phyloP scores from a whole-genome alignment of 2,888 invertebrate species.

The Stenodema calcarata region DNA sequence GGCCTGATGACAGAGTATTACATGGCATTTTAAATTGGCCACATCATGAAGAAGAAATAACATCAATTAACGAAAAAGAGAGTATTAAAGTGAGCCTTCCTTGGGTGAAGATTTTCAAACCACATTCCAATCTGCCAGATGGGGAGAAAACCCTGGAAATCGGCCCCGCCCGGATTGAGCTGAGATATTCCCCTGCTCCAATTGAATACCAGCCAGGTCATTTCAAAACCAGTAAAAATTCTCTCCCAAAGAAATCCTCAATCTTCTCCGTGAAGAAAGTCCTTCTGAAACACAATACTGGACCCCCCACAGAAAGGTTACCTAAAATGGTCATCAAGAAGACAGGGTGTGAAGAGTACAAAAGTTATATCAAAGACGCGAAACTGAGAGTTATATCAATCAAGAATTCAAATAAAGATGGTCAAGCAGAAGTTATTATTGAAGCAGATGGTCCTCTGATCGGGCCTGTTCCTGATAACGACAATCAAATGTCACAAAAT shows the following conservation, averaged over 20 bases:
- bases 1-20: conserved; percentile 24
- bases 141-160: conserved; percentile 44
- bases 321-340: conserved; percentile 54
- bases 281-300: conserved; percentile 46
- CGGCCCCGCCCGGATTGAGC: conserved; percentile 50
- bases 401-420: conserved; percentile 34
- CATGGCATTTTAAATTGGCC: conserved; percentile 43
- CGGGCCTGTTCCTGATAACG: background rate
- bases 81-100: conserved; percentile 51
- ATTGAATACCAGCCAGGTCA: conserved; percentile 13
- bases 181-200: conserved; percentile 40
- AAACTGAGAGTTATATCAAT: conserved; percentile 37
- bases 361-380: conserved; percentile 52
- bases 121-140: conserved; percentile 40
- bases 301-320: conserved; percentile 40
- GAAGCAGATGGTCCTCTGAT: conserved; percentile 30
- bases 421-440: conserved; percentile 40
- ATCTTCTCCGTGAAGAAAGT: conserved; percentile 48
- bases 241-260: conserved; percentile 38
- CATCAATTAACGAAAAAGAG: conserved; percentile 37
- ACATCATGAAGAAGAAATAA: conserved; percentile 41
- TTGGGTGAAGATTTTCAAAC: conserved; percentile 52
- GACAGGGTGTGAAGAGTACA: conserved; percentile 50
- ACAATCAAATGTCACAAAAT: background rate
- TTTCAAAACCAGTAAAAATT: background rate